These are phyloP conservation scores for Crax fasciolata DNA, from an alignment of 2,797 vertebrate species.

Conservation along the genomic window DNA sequence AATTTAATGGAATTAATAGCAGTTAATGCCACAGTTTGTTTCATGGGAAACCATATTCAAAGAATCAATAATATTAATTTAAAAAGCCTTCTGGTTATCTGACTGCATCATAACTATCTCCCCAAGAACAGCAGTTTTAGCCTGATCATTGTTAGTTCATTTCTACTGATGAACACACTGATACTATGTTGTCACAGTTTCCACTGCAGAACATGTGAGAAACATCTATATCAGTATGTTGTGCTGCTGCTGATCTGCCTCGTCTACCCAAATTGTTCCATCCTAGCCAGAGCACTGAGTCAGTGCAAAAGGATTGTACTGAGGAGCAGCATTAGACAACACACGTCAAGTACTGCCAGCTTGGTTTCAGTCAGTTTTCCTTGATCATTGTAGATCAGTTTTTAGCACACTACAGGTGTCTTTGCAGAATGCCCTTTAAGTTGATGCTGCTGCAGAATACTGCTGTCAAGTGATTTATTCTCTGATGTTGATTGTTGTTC, in stretches of 20 bases:
- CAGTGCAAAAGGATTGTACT: background rate
- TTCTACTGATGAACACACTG: background rate
- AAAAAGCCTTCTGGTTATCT: background rate
- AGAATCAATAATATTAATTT: background rate
- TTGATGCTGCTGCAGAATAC: background rate
- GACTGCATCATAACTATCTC: background rate
- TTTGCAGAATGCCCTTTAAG: background rate
- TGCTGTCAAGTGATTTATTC: background rate
- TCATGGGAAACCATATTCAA: background rate
- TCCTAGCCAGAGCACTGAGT: background rate
- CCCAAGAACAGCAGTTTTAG: background rate
- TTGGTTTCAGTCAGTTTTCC: slow-evolving; percentile 15
- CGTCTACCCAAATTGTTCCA: background rate
- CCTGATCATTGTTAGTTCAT: background rate
- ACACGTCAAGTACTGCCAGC: background rate
- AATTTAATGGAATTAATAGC: background rate
- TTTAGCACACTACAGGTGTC: background rate
- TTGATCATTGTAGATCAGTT: background rate
- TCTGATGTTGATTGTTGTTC: background rate
- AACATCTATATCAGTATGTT: background rate
- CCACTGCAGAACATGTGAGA: background rate
- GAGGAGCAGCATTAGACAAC: background rate
- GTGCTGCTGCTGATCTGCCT: background rate
- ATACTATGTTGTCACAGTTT: background rate
- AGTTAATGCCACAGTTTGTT: background rate